phyloP scores from a whole-genome alignment of 2,888 invertebrate genomes.

The Zelleria hepariella region DNA sequence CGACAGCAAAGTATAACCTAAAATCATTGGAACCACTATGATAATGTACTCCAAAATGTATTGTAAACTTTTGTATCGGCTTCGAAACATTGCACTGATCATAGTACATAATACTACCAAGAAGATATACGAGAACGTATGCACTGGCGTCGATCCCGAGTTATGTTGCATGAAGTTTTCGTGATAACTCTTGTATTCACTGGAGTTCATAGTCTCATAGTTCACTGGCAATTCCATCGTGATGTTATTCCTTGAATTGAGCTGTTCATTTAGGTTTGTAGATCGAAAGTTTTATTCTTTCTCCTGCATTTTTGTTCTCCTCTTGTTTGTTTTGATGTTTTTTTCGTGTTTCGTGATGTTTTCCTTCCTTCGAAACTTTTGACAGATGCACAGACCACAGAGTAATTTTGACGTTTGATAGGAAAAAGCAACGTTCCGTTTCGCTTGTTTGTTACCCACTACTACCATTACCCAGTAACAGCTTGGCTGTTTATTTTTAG shows the following conservation, averaged over 20 bases:
- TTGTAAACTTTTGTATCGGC: background rate
- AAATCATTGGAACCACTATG: constrained; percentile 68
- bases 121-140: constrained; percentile 57
- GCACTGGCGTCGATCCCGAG: constrained; percentile 64
- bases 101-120: constrained; percentile 49
- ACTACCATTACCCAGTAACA: no score
- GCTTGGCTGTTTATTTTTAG: no score
- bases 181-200: constrained; percentile 60
- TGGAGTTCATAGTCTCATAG: background rate
- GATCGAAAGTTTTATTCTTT: background rate
- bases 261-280: background rate
- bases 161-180: constrained; percentile 69
- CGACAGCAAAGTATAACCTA: constrained; percentile 68
- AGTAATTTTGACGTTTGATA: background rate
- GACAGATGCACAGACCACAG: background rate
- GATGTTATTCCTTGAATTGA: background rate
- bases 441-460: no score
- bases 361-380: background rate
- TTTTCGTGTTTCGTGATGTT: background rate
- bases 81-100: constrained; percentile 25
- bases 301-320: background rate
- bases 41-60: constrained; percentile 69
- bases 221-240: background rate
- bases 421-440: background rate
- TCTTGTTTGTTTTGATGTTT: background rate